Conservation (phyloP, 2,113 vertebrate genomes). For the Sinosuthora webbiana region DNA sequence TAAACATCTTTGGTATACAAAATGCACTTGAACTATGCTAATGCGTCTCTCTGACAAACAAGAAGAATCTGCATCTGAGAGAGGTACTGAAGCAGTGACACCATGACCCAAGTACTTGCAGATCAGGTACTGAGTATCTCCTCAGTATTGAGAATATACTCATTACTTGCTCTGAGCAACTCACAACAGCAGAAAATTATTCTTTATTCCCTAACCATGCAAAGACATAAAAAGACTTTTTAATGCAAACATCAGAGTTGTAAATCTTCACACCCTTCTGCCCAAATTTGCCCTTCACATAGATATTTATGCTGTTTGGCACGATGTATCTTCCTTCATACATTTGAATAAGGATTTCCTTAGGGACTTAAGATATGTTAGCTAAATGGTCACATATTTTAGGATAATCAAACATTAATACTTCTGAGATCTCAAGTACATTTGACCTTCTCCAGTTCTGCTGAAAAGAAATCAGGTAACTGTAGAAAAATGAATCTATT, state of each 20-base stretch:
- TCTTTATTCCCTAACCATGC: not conserved
- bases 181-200: not conserved
- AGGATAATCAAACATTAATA: slow-evolving; percentile 30
- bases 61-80: not conserved
- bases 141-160: not conserved
- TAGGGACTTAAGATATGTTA: not conserved
- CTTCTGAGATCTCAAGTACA: slow-evolving; percentile 10
- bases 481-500: slow-evolving; percentile 24
- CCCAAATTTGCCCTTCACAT: not conserved
- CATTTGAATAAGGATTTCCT: slow-evolving; percentile 15
- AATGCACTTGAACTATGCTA: not conserved
- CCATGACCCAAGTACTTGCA: not conserved
- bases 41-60: accelerated
- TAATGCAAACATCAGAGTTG: not conserved
- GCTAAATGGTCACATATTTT: slow-evolving; percentile 32
- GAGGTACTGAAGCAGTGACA: not conserved
- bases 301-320: not conserved
- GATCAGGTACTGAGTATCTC: not conserved
- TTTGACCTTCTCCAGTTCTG: slow-evolving; percentile 41
- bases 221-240: not conserved
- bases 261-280: not conserved
- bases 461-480: slow-evolving; percentile 32
- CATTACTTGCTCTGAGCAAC: not conserved
- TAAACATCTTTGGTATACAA: not conserved
- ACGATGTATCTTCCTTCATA: not conserved